phyloP scores from a whole-genome alignment of 2,888 invertebrate genomes.

The Acanthococcus lagerstroemiae region DNA sequence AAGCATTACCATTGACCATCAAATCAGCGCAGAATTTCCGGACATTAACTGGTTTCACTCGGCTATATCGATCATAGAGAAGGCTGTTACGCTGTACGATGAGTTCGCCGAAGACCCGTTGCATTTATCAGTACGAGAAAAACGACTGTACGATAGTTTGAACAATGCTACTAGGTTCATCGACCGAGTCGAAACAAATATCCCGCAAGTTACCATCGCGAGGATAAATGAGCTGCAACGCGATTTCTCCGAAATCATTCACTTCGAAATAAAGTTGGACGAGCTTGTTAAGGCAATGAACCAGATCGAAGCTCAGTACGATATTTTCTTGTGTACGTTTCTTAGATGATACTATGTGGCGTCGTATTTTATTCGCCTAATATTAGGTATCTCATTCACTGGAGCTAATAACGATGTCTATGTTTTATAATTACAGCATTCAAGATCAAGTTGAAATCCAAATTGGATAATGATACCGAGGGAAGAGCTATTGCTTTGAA shows the following conservation, averaged over 20 bases:
- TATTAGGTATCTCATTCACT: not conserved
- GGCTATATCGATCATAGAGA: not conserved
- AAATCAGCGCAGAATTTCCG: not conserved
- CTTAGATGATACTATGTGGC: not conserved
- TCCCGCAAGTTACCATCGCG: slow-evolving; percentile 19
- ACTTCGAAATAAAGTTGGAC: slow-evolving; percentile 22
- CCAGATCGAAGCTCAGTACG: slow-evolving; percentile 5
- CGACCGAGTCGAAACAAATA: slow-evolving; percentile 2
- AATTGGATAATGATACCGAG: not conserved
- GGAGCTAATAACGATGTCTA: not conserved
- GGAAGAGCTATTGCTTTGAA: slow-evolving; percentile 3
- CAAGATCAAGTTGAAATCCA: slow-evolving; percentile 5
- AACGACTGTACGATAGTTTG: not conserved
- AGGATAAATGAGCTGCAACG: slow-evolving; percentile 11
- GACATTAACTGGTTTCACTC: not conserved
- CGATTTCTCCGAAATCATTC: slow-evolving; percentile 20
- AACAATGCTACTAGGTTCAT: not conserved
- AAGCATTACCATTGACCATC: not conserved
- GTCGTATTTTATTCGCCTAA: not conserved
- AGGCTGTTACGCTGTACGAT: not conserved
- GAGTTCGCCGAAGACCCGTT: not conserved
- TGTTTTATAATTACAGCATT: not conserved
- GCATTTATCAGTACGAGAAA: not conserved
- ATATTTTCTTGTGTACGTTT: slow-evolving; percentile 8
- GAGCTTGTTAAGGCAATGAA: slow-evolving; percentile 5